phyloP scores from a whole-genome alignment of 2,797 vertebrate species.

The Spinibarbus caldwelli region DNA sequence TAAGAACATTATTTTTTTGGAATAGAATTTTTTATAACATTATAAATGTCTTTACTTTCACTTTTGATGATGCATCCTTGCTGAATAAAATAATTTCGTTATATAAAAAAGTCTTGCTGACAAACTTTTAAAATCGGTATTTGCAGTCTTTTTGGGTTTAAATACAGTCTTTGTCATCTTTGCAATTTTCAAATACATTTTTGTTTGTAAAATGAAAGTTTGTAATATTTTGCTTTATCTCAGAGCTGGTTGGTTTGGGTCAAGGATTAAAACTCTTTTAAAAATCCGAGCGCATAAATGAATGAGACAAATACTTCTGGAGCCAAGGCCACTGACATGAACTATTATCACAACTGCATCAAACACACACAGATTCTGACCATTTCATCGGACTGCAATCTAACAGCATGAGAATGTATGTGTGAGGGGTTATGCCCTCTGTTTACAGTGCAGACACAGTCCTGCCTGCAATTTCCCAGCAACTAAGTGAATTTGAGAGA shows the following conservation, averaged over 20 bases:
- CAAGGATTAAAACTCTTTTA: background rate
- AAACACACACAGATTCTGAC: conserved; percentile 8
- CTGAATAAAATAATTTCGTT: background rate
- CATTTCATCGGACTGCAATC: background rate
- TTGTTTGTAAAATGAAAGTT: background rate
- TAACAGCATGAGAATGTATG: background rate
- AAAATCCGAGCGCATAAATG: background rate
- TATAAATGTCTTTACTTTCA: background rate
- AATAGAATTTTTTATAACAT: background rate
- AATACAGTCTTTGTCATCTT: background rate
- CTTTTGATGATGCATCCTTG: background rate
- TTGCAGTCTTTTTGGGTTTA: background rate
- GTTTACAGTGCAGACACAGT: conserved; percentile 39
- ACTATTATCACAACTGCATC: background rate
- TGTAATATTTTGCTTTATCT: background rate
- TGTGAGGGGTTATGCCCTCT: conserved; percentile 14
- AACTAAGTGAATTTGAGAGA: conserved; percentile 51
- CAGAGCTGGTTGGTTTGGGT: background rate
- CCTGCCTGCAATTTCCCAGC: conserved; percentile 28
- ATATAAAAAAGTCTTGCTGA: background rate
- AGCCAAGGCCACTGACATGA: background rate
- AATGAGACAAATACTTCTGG: too few species aligned
- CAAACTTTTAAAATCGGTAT: background rate
- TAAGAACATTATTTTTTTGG: background rate
- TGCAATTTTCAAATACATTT: background rate